These are phyloP conservation scores for Spilosoma lubricipeda DNA, from an alignment of 2,888 invertebrate genomes.

Conservation along the genomic window DNA sequence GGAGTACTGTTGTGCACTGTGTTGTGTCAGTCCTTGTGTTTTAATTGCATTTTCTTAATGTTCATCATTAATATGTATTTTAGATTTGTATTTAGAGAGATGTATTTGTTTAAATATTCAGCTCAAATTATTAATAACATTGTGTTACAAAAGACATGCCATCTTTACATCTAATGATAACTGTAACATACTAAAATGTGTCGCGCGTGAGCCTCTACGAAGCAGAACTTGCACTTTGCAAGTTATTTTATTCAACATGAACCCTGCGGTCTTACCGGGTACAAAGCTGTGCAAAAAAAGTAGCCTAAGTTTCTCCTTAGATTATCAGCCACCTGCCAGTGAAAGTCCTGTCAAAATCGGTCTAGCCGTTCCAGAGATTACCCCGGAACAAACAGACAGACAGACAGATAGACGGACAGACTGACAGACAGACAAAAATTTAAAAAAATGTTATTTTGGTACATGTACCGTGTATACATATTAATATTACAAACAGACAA, in stretches of 20 bases:
- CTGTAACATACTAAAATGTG: constrained; percentile 54
- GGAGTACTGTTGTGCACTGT: constrained; percentile 66
- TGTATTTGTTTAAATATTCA: constrained; percentile 48
- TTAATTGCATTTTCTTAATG: constrained; percentile 64
- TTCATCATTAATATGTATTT: constrained; percentile 61
- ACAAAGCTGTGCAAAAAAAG: too few species aligned
- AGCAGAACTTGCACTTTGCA: constrained; percentile 72
- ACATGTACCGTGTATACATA: too few species aligned
- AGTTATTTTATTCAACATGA: constrained; percentile 63
- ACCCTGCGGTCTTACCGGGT: too few species aligned
- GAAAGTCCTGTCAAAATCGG: too few species aligned
- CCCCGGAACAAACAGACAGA: too few species aligned
- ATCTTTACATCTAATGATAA: constrained; percentile 60
- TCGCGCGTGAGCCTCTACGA: constrained; percentile 62
- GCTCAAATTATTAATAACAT: neutral
- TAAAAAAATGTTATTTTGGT: too few species aligned
- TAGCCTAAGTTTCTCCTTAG: too few species aligned
- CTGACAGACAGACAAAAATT: too few species aligned
- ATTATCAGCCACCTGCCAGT: too few species aligned
- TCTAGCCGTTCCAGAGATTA: too few species aligned
- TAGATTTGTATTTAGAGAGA: constrained; percentile 58
- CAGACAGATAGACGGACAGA: too few species aligned
- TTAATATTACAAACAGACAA: too few species aligned
- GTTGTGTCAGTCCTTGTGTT: constrained; percentile 69
- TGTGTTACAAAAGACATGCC: constrained; percentile 33